Evolutionary conservation across 2,888 invertebrate species (phyloP).

Genomic region (Trachelus troglodyta): DNA sequence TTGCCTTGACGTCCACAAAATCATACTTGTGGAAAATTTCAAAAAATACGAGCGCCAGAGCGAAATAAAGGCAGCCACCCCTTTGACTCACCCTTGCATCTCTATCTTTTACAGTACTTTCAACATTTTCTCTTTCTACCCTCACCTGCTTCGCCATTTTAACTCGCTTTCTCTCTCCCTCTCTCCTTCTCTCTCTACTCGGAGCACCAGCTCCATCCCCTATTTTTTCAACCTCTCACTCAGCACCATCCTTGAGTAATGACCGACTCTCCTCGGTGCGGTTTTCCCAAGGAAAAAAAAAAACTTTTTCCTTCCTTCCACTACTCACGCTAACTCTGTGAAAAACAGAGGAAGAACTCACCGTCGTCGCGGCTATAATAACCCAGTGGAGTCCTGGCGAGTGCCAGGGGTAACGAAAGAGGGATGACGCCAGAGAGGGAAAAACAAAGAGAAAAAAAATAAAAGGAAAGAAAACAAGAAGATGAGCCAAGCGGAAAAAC

Average conservation of each 20-base stretch:
- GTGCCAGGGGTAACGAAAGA: no score
- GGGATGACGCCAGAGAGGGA: constrained; percentile 12
- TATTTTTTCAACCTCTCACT: constrained; percentile 5
- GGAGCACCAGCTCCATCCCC: constrained; percentile 8
- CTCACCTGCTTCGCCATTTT: constrained; percentile 8
- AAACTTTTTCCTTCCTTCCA: constrained; percentile 14
- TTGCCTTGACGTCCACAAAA: not conserved
- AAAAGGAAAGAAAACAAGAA: constrained; percentile 21
- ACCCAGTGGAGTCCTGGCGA: constrained; percentile 13
- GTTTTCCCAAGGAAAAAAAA: constrained; percentile 21
- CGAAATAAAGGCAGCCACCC: not conserved
- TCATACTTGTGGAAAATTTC: constrained; percentile 6
- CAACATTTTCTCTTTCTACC: no score
- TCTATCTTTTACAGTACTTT: no score
- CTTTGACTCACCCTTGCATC: not conserved
- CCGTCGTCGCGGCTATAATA: constrained; percentile 9
- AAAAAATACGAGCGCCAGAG: constrained; percentile 13
- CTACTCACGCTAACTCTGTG: constrained; percentile 17
- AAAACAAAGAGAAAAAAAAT: constrained; percentile 17
- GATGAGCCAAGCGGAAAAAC: not conserved
- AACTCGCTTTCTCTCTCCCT: constrained; percentile 3
- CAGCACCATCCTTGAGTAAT: constrained; percentile 35
- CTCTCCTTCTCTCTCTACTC: constrained; percentile 4
- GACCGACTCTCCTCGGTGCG: constrained; percentile 31
- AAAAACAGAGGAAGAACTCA: constrained; percentile 18